Percentiles rank a stretch among this genome's conserved stretches.
These are phyloP conservation scores for Bradypus variegatus DNA, from an alignment of 2,797 vertebrate species.

Conservation along the genomic window DNA sequence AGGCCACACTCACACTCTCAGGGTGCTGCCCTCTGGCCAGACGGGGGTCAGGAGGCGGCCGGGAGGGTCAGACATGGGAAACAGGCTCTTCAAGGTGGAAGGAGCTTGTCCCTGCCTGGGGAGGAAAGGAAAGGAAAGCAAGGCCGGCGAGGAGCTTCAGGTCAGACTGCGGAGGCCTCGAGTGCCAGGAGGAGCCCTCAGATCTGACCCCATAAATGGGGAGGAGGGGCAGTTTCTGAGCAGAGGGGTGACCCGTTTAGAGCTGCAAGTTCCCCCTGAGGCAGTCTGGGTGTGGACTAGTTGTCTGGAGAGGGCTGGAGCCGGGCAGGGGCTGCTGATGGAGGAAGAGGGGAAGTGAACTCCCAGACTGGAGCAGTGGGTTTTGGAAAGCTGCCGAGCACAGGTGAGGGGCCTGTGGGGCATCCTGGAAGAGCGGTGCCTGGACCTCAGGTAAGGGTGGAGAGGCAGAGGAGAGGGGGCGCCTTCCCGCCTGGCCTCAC, in stretches of 20 bases:
- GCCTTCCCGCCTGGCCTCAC: neutral
- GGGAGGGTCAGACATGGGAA: neutral
- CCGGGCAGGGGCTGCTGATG: neutral
- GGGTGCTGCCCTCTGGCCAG: neutral
- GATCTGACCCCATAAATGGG: neutral
- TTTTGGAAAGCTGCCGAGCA: neutral
- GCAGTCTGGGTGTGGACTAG: neutral
- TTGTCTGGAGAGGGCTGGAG: neutral
- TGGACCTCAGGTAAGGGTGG: neutral
- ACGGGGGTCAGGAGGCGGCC: neutral
- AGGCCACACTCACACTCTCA: accelerated
- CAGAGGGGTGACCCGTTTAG: neutral
- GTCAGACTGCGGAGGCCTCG: neutral
- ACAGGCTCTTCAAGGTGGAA: neutral
- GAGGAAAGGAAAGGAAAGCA: neutral
- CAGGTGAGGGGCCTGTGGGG: neutral
- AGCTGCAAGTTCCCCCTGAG: neutral
- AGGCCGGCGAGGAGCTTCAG: neutral
- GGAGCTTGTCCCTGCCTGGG: neutral
- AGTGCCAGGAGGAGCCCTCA: neutral
- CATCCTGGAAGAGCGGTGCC: neutral
- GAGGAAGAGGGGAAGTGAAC: neutral
- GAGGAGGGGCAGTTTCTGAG: neutral
- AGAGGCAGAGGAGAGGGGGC: neutral
- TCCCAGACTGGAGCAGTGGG: neutral